These are phyloP conservation scores for Heterohyrax brucei DNA, from an alignment of 2,797 vertebrate species.

Conservation along the genomic window DNA sequence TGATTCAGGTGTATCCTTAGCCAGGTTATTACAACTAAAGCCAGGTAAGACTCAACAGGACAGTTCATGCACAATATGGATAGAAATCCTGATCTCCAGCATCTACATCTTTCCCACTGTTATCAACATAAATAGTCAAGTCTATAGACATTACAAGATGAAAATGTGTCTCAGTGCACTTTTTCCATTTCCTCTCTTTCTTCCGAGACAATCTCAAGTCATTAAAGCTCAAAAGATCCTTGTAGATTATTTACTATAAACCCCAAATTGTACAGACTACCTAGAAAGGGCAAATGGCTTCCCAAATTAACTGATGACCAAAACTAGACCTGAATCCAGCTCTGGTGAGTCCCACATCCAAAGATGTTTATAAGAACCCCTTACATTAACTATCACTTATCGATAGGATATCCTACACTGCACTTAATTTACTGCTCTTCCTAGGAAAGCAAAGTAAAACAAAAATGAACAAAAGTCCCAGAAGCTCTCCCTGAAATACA, in stretches of 20 bases:
- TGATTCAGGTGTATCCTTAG: not conserved
- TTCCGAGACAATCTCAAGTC: not conserved
- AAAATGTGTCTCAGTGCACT: not conserved
- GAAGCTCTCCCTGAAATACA: not conserved
- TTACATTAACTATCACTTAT: not conserved
- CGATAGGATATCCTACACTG: not conserved
- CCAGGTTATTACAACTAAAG: not conserved
- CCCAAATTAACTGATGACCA: conserved; percentile 49
- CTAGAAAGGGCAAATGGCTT: conserved; percentile 2
- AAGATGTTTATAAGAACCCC: not conserved
- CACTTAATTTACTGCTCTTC: conserved; percentile 28
- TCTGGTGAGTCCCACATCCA: conserved; percentile 28
- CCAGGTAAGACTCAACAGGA: not conserved
- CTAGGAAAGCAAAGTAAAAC: conserved; percentile 19
- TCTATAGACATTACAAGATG: not conserved
- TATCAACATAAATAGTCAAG: not conserved
- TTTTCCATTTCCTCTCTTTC: not conserved
- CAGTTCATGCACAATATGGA: not conserved
- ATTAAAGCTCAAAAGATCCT: not conserved
- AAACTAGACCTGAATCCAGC: conserved; percentile 23
- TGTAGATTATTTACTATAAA: conserved; percentile 24
- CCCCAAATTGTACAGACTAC: not conserved
- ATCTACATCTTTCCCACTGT: not conserved
- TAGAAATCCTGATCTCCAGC: not conserved
- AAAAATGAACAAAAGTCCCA: conserved; percentile 37